These are phyloP conservation scores for Ciconia boyciana DNA, from an alignment of 2,113 vertebrate genomes.

Conservation along the genomic window DNA sequence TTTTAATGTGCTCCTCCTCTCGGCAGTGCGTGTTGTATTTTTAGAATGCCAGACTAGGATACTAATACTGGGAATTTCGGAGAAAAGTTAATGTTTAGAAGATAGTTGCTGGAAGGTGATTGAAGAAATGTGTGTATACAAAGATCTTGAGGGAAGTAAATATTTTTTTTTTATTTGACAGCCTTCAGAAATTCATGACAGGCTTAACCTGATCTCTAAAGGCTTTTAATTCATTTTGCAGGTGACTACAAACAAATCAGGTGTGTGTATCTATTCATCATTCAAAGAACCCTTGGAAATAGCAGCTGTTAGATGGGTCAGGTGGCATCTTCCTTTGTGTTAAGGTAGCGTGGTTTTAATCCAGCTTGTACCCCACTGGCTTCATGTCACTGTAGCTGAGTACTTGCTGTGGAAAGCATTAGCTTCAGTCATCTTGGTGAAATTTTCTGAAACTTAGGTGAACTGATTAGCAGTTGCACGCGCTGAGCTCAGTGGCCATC, in stretches of 20 bases:
- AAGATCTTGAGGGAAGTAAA: not conserved
- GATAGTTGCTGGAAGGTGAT: not conserved
- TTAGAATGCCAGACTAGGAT: not conserved
- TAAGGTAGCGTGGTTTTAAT: not conserved
- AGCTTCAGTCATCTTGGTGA: not conserved
- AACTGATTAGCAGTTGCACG: not conserved
- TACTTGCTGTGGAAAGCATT: not conserved
- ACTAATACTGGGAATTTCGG: not conserved
- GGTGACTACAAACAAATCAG: not conserved
- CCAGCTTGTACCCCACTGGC: not conserved
- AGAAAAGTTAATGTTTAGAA: not conserved
- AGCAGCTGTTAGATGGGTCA: not conserved
- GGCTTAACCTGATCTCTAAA: slow-evolving; percentile 2
- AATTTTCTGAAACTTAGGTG: not conserved
- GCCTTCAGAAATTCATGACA: not conserved
- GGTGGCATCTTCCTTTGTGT: not conserved
- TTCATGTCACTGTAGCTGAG: not conserved
- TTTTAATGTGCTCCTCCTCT: not conserved
- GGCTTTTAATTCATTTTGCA: slow-evolving; percentile 8
- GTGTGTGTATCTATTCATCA: not conserved
- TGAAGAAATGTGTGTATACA: not conserved
- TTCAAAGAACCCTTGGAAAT: not conserved
- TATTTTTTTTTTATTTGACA: not conserved
- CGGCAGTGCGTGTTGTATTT: not conserved
- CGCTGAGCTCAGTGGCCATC: not conserved